Percentiles rank a stretch among this genome's conserved stretches.
phyloP scores from a whole-genome alignment of 2,888 invertebrate genomes.

The Hanleya hanleyi region DNA sequence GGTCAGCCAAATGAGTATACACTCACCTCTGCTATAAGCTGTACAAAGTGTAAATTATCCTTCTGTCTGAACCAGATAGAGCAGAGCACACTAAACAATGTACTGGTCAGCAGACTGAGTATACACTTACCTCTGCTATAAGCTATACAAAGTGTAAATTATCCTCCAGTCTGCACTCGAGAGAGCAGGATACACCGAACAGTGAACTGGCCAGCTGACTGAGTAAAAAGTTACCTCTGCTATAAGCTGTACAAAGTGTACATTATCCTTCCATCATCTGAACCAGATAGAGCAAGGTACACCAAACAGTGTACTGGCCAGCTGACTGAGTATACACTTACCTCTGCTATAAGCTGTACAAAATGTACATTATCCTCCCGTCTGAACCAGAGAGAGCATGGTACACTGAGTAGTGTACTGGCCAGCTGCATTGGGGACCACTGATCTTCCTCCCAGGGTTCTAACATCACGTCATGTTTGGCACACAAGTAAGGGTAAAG shows the following conservation, averaged over 20 bases:
- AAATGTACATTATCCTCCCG: slow-evolving; percentile 87
- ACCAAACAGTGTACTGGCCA: slow-evolving; percentile 88
- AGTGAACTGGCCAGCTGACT: slow-evolving; percentile 86
- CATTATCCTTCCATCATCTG: slow-evolving; percentile 84
- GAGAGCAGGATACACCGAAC: slow-evolving; percentile 91
- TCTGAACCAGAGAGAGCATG: slow-evolving; percentile 88
- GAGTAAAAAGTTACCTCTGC: slow-evolving; percentile 81
- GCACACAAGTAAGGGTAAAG: slow-evolving; percentile 92
- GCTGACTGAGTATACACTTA: slow-evolving; percentile 78
- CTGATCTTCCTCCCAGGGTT: slow-evolving; percentile 71
- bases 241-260: slow-evolving; percentile 86
- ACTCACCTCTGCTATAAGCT: slow-evolving; percentile 84
- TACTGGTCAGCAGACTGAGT: slow-evolving; percentile 86
- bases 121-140: slow-evolving; percentile 82
- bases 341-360: slow-evolving; percentile 87
- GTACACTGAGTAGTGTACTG: slow-evolving; percentile 86
- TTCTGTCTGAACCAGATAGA: slow-evolving; percentile 87
- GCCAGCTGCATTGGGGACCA: slow-evolving; percentile 86
- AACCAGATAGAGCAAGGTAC: slow-evolving; percentile 91
- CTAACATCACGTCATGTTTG: slow-evolving; percentile 76
- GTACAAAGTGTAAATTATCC: slow-evolving; percentile 86
- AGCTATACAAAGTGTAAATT: slow-evolving; percentile 87
- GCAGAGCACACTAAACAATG: slow-evolving; percentile 90
- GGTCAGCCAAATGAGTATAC: too few species aligned
- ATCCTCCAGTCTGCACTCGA: slow-evolving; percentile 86